These are phyloP conservation scores for Rhodophaea formosa DNA, from an alignment of 2,888 invertebrate species.

Conservation along the genomic window DNA sequence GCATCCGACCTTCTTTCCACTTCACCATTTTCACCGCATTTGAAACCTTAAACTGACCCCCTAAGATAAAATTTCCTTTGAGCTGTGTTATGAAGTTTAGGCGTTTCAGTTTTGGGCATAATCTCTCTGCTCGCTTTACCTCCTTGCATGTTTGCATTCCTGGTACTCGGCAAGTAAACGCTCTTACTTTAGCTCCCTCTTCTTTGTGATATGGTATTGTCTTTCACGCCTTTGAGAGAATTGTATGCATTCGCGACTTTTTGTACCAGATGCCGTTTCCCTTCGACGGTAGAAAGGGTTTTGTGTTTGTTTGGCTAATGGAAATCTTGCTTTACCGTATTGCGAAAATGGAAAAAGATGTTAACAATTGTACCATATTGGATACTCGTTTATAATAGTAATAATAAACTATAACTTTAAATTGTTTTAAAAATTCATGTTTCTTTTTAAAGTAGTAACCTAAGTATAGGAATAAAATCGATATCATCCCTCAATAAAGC, in stretches of 20 bases:
- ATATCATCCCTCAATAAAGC: too few relatives aligned
- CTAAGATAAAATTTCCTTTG: constrained; percentile 29
- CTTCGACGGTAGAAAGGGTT: constrained; percentile 5
- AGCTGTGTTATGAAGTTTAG: constrained; percentile 23
- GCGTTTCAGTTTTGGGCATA: constrained; percentile 27
- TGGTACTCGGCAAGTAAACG: constrained; percentile 68
- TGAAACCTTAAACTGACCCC: neutral
- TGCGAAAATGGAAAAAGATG: neutral
- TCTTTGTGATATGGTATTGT: constrained; percentile 69
- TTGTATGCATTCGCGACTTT: constrained; percentile 56
- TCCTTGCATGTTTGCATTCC: constrained; percentile 67
- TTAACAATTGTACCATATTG: too few relatives aligned
- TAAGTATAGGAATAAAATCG: too few relatives aligned
- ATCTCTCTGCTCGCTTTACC: constrained; percentile 57
- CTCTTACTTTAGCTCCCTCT: constrained; percentile 67
- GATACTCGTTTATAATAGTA: too few relatives aligned
- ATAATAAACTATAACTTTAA: too few relatives aligned
- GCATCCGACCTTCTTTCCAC: constrained; percentile 52
- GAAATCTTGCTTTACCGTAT: constrained; percentile 6
- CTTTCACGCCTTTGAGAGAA: constrained; percentile 63
- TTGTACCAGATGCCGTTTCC: constrained; percentile 32
- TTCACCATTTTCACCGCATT: neutral
- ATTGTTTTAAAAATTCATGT: too few relatives aligned
- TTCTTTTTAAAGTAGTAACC: too few relatives aligned
- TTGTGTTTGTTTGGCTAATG: constrained; percentile 18